Evolutionary conservation across 2,797 vertebrate genomes (phyloP).

Genomic region (Sebastes trivittatus): DNA sequence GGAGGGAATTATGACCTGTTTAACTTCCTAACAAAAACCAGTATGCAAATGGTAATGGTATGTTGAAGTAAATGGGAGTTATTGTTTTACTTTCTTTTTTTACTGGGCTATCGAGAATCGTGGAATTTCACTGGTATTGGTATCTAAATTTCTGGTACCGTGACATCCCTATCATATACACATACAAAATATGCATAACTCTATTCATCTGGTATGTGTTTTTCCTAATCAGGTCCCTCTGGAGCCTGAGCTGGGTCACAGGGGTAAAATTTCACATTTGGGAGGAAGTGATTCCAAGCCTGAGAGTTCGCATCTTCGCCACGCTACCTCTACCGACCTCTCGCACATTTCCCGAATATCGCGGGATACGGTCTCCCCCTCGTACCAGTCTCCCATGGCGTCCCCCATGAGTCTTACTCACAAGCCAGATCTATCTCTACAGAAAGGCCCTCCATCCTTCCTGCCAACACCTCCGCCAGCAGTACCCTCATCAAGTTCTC

Average conservation of each 20-base stretch:
- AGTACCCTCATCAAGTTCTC: slow-evolving; percentile 74
- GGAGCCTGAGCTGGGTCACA: slow-evolving; percentile 87
- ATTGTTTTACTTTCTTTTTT: not conserved
- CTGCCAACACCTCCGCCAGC: slow-evolving; percentile 78
- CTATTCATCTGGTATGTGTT: slow-evolving; percentile 12
- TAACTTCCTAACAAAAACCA: not conserved
- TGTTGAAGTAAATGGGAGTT: not conserved
- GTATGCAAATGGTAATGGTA: not conserved
- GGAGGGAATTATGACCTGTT: not conserved
- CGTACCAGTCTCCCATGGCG: slow-evolving; percentile 88
- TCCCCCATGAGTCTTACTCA: slow-evolving; percentile 85
- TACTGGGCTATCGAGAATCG: not conserved
- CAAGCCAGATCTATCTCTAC: slow-evolving; percentile 87
- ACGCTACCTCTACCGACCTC: slow-evolving; percentile 85
- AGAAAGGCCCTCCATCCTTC: slow-evolving; percentile 79
- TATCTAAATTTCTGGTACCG: not conserved
- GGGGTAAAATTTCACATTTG: slow-evolving; percentile 87
- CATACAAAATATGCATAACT: not conserved
- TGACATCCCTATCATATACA: not conserved
- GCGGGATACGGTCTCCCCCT: slow-evolving; percentile 87
- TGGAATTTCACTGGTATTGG: not conserved
- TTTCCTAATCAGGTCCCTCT: slow-evolving; percentile 78
- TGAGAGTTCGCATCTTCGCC: slow-evolving; percentile 88
- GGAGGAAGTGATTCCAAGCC: slow-evolving; percentile 87
- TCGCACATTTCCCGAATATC: slow-evolving; percentile 86